Evolutionary conservation across 2,797 vertebrate species (phyloP), one percentile per base, ranked within the genome.

Genomic region (Etheostoma nigrum): DNA sequence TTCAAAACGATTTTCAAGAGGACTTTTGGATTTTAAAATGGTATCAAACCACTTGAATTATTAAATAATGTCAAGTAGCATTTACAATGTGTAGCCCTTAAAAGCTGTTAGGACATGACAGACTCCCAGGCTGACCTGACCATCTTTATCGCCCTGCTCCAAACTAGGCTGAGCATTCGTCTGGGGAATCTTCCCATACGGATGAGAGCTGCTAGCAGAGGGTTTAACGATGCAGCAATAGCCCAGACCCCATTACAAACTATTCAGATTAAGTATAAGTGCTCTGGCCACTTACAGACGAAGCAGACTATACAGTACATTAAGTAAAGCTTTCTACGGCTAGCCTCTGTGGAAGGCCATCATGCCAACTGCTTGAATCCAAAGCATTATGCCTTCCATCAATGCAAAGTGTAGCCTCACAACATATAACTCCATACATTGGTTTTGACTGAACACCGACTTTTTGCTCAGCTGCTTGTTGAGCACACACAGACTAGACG

Each of bases 181-280:
- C 30, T 1, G 40, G 68, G 40, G 54, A 62, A 9, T 27, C 51
- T 53, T 48, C 52, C 59, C 53, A 58, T 49, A 42, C 44, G 65
- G 68, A 78, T 33, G 72, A 77, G 73, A 66, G 78, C 67, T 59
- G 72, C 57, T 66, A 13, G 36, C 52, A 42, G 59, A 63, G 54
- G 59, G 54, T 83, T 85, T 76, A 80, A 80, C 65, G 19, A 73
- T 36, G 57, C 70, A 75, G 73, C 60, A 65, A 65, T 80, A 70
- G 47, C 65, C 72, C 65, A 52, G 76, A 76, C 59, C 54, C 69
- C 74, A 85, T 88, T 83, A 83, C 68, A 77, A 79, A 55, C 67
- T 72, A 66, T 78, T 87, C 79, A 87, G 73, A 78, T 80, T 63
- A 71, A 79, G 69, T 76, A 72, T 49, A 80, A 81, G 88, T 75